These are phyloP conservation scores for Propsilocerus akamusi DNA, from an alignment of 1,140 invertebrate species.

Conservation along the genomic window DNA sequence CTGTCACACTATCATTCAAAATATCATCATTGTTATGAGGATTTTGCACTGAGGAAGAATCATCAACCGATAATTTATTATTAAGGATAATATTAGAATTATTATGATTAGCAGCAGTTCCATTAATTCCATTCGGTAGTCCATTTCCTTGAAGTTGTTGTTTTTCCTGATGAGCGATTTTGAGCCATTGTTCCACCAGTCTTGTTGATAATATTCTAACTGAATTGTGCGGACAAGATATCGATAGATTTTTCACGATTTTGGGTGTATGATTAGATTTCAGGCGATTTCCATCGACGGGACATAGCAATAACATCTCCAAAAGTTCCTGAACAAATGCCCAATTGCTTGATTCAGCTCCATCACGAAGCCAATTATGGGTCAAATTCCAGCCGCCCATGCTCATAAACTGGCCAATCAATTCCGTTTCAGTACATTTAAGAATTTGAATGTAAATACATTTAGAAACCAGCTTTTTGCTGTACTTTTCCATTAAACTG, in stretches of 20 bases:
- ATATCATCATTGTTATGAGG: not conserved
- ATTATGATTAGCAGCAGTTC: conserved; percentile 12
- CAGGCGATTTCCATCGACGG: conserved; percentile 72
- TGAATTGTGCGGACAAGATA: conserved; percentile 50
- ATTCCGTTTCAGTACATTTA: conserved; percentile 65
- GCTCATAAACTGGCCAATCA: conserved; percentile 73
- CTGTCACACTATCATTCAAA: not conserved
- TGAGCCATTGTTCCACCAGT: conserved; percentile 81
- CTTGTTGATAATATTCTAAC: conserved; percentile 52
- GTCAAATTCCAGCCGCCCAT: conserved; percentile 79
- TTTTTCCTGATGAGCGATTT: conserved; percentile 53
- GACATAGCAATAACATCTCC: conserved; percentile 61
- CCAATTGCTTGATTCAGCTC: conserved; percentile 64
- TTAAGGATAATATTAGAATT: not conserved
- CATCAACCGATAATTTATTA: not conserved
- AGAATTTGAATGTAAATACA: conserved; percentile 90
- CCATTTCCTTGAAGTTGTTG: conserved; percentile 14
- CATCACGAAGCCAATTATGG: conserved; percentile 74
- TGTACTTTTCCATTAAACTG: conserved; percentile 90
- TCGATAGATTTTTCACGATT: conserved; percentile 73
- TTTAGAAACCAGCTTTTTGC: conserved; percentile 86
- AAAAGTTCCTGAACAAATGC: conserved; percentile 69
- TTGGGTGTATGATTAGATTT: conserved; percentile 84
- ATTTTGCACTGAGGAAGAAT: not conserved
- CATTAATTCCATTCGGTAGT: conserved; percentile 14